A percentile compares a stretch with the other conserved stretches of the same genome.
These are phyloP conservation scores for Eurystomus gularis DNA, from an alignment of 2,113 vertebrate genomes.

Conservation along the genomic window DNA sequence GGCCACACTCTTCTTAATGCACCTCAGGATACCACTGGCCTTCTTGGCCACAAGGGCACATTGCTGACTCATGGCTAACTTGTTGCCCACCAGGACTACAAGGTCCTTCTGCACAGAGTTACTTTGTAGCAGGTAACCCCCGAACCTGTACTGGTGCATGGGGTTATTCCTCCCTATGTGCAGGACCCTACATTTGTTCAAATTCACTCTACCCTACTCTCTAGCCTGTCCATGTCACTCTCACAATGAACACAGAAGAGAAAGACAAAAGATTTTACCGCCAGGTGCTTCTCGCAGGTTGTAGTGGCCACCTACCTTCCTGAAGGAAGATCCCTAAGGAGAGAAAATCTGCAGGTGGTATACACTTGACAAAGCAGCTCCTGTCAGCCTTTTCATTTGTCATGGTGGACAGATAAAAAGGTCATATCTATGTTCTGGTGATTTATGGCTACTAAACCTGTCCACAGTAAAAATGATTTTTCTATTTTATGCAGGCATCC, in stretches of 20 bases:
- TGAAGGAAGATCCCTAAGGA: not conserved
- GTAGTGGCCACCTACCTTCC: not conserved
- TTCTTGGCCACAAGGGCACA: too few relatives aligned
- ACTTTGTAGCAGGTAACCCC: too few relatives aligned
- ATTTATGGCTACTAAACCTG: not conserved
- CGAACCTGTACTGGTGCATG: too few relatives aligned
- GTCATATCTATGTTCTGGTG: not conserved
- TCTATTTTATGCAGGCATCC: not conserved
- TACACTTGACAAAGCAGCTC: not conserved
- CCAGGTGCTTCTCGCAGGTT: not conserved
- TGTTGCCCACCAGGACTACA: too few relatives aligned
- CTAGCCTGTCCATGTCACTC: not conserved
- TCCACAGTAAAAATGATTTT: not conserved
- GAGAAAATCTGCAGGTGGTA: not conserved
- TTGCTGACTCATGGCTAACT: too few relatives aligned
- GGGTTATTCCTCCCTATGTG: too few relatives aligned
- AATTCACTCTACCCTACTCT: too few relatives aligned
- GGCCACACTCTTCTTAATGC: too few relatives aligned
- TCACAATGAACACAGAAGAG: not conserved
- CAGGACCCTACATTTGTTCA: too few relatives aligned
- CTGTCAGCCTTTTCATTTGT: not conserved
- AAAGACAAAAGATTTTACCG: not conserved
- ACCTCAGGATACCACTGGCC: too few relatives aligned
- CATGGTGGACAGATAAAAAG: not conserved
- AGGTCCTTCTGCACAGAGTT: too few relatives aligned